These are phyloP conservation scores for Emesis furor DNA, from an alignment of 2,888 invertebrate species.

Conservation along the genomic window DNA sequence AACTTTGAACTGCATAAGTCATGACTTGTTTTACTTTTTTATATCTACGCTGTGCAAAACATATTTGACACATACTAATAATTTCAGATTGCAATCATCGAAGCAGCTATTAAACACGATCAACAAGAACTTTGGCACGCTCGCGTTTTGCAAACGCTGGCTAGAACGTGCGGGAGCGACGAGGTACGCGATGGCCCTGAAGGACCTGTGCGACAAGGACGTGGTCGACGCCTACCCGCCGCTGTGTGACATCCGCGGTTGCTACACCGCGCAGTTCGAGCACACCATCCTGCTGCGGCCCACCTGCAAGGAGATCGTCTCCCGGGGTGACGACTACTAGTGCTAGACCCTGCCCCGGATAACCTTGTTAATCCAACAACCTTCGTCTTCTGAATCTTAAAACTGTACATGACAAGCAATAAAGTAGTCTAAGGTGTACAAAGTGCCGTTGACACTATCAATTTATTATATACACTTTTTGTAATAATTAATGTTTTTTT, in stretches of 20 bases:
- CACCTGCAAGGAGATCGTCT: slow-evolving; percentile 99
- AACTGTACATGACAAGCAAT: too few species aligned
- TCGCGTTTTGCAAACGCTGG: slow-evolving; percentile 99
- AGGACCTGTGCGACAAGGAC: slow-evolving; percentile 99
- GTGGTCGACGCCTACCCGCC: slow-evolving; percentile 99
- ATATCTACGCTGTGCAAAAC: too few species aligned
- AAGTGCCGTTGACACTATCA: too few species aligned
- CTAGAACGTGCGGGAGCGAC: slow-evolving; percentile 98
- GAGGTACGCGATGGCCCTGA: slow-evolving; percentile 99
- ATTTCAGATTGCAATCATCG: slow-evolving; percentile 96
- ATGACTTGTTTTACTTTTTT: too few species aligned
- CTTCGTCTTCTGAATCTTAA: too few species aligned
- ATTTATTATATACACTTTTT: too few species aligned
- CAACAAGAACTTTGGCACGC: slow-evolving; percentile 99
- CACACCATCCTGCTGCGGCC: slow-evolving; percentile 99
- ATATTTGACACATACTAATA: background rate
- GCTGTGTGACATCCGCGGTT: slow-evolving; percentile 98
- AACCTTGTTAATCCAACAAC: too few species aligned
- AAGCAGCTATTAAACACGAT: slow-evolving; percentile 98
- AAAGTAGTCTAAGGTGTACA: too few species aligned
- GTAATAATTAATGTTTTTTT: too few species aligned
- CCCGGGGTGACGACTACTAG: slow-evolving; percentile 99
- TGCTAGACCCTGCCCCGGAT: too few species aligned
- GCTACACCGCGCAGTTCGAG: slow-evolving; percentile 99
- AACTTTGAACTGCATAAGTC: too few species aligned